Percentiles rank a stretch among this genome's conserved stretches.
These are phyloP conservation scores for Zaprionus ghesquierei DNA, from an alignment of 1,140 invertebrate genomes.

Conservation along the genomic window DNA sequence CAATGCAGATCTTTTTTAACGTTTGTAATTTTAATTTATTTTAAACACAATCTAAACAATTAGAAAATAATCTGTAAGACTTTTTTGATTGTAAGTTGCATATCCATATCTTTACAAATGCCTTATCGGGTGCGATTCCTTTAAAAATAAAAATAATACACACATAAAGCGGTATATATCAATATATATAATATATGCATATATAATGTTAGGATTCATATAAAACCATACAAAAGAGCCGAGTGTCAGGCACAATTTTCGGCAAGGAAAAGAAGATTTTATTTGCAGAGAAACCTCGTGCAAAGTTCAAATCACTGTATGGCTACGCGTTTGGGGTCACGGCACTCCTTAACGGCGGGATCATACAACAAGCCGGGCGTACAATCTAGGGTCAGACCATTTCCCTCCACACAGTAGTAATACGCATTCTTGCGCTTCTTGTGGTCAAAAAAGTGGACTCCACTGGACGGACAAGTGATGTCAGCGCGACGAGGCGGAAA, in stretches of 20 bases:
- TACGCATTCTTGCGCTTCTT: conserved; percentile 55
- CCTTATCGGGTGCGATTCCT: too few species aligned
- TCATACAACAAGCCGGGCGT: conserved; percentile 71
- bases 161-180: neutral
- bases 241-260: neutral
- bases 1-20: too few species aligned
- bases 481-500: conserved; percentile 63
- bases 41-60: too few species aligned
- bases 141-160: neutral
- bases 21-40: too few species aligned
- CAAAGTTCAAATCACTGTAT: neutral
- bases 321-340: conserved; percentile 39
- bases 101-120: too few species aligned
- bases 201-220: neutral
- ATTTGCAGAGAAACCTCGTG: neutral
- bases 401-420: conserved; percentile 70
- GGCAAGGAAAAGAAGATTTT: neutral
- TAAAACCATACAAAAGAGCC: neutral
- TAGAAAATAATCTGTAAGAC: too few species aligned
- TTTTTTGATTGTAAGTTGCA: too few species aligned
- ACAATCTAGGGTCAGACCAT: conserved; percentile 66
- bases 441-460: conserved; percentile 61
- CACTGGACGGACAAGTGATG: conserved; percentile 54
- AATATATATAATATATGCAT: neutral
- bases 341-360: conserved; percentile 53